A percentile compares a stretch with the other conserved stretches of the same genome.
Evolutionary conservation across 2,888 invertebrate genomes (phyloP).

Genomic region (Eulithis prunata): DNA sequence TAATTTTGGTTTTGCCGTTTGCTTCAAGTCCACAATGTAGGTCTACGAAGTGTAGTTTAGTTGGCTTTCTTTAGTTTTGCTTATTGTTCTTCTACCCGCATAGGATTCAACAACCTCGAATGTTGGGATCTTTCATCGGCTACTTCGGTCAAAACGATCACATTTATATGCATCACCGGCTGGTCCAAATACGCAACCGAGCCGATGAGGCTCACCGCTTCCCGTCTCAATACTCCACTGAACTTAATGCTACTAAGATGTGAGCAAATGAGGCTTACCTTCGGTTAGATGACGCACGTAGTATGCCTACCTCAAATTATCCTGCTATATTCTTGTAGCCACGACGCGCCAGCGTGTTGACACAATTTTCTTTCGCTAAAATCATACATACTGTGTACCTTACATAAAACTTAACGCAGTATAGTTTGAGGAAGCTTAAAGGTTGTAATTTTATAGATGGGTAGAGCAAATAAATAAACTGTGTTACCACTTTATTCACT

Average conservation of each 20-base stretch:
- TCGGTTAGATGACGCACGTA: conserved; percentile 24
- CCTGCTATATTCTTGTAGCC: conserved; percentile 9
- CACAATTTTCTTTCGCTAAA: conserved; percentile 1
- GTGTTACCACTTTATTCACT: background rate
- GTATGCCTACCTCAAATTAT: conserved; percentile 24
- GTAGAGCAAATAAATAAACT: background rate
- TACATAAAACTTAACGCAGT: background rate
- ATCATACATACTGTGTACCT: background rate
- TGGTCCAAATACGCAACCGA: conserved; percentile 51
- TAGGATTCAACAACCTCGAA: conserved; percentile 87
- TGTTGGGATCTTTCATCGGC: conserved; percentile 85
- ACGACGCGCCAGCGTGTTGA: background rate
- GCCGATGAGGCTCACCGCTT: conserved; percentile 29
- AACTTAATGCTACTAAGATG: conserved; percentile 41
- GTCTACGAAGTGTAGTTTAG: conserved; percentile 1
- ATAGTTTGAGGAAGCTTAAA: conserved; percentile 12
- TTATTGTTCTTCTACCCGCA: conserved; percentile 24
- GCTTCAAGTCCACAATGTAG: background rate
- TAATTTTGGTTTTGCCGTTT: background rate
- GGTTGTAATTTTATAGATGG: background rate
- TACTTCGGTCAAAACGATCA: conserved; percentile 71
- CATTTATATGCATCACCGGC: conserved; percentile 47
- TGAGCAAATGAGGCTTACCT: conserved; percentile 40
- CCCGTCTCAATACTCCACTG: conserved; percentile 7
- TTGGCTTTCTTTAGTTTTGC: conserved; percentile 13